A percentile compares a stretch with the other conserved stretches of the same genome.
phyloP scores from a whole-genome alignment of 2,888 invertebrate species.

The Prosopocoilus inquinatus region DNA sequence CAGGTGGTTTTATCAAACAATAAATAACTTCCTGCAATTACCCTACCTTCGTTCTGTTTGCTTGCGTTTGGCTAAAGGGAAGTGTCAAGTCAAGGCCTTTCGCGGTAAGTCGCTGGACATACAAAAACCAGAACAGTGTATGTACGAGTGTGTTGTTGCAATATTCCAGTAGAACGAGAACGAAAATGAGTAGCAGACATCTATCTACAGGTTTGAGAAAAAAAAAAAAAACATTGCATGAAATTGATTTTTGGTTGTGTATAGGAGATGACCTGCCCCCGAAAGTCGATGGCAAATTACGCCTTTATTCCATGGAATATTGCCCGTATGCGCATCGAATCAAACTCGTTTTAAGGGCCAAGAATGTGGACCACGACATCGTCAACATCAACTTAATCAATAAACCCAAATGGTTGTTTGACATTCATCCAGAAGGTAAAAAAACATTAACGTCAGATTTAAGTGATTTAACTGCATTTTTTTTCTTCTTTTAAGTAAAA shows the following conservation, averaged over 20 bases:
- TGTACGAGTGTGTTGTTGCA: too few relatives aligned
- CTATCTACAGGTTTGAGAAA: constrained; percentile 26
- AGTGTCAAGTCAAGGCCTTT: constrained; percentile 2
- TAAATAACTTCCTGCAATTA: too few relatives aligned
- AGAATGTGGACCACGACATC: constrained; percentile 71
- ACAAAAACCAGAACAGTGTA: too few relatives aligned
- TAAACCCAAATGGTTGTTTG: constrained; percentile 81
- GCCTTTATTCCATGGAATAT: constrained; percentile 81
- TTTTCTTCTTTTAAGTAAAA: too few relatives aligned
- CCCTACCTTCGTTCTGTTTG: background rate
- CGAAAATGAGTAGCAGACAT: constrained; percentile 30
- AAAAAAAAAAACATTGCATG: background rate
- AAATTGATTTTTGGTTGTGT: constrained; percentile 24
- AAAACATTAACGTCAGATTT: background rate
- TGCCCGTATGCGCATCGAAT: constrained; percentile 80
- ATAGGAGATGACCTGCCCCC: constrained; percentile 67
- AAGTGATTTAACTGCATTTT: too few relatives aligned
- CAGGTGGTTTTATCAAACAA: too few relatives aligned
- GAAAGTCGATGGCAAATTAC: constrained; percentile 61
- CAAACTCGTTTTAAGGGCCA: constrained; percentile 72
- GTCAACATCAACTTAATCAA: constrained; percentile 72
- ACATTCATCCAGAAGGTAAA: constrained; percentile 60
- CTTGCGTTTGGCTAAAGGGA: background rate
- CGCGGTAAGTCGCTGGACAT: too few relatives aligned
- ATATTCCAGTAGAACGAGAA: background rate